These are phyloP conservation scores for Chroicocephalus ridibundus DNA, from an alignment of 2,113 vertebrate species.

Conservation along the genomic window DNA sequence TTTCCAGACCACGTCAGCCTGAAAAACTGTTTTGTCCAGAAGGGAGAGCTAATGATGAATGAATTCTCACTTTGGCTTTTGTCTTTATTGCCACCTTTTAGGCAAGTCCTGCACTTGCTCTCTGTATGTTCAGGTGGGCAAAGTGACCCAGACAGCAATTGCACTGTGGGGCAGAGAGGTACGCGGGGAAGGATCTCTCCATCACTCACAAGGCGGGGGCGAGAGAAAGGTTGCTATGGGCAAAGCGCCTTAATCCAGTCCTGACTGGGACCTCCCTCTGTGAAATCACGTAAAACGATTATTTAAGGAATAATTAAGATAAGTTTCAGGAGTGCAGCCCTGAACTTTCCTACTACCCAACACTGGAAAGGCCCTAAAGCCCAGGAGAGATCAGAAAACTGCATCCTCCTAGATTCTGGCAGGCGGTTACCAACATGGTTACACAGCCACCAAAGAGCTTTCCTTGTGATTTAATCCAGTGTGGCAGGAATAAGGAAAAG, in stretches of 20 bases:
- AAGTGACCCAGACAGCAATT: not conserved
- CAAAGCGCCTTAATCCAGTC: not conserved
- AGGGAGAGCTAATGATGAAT: not conserved
- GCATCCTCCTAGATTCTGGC: not conserved
- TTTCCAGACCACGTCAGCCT: not conserved
- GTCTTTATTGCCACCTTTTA: not conserved
- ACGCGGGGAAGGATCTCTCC: not conserved
- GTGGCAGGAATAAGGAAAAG: not conserved
- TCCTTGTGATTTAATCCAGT: rapidly evolving
- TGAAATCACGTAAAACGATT: not conserved
- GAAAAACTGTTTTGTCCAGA: not conserved
- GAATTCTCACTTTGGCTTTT: not conserved
- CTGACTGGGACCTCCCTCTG: not conserved
- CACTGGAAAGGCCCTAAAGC: not conserved
- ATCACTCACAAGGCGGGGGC: not conserved
- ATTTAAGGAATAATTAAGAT: not conserved
- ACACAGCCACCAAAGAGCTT: not conserved
- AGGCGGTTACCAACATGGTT: not conserved
- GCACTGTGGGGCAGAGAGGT: too few species aligned
- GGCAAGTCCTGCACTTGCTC: not conserved
- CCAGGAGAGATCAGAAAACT: not conserved
- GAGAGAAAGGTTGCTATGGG: not conserved
- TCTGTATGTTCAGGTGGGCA: not conserved
- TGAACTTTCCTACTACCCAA: not conserved
- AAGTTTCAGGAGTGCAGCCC: not conserved